Conservation (phyloP, 2,888 invertebrate genomes). For the Agrotis segetum region DNA sequence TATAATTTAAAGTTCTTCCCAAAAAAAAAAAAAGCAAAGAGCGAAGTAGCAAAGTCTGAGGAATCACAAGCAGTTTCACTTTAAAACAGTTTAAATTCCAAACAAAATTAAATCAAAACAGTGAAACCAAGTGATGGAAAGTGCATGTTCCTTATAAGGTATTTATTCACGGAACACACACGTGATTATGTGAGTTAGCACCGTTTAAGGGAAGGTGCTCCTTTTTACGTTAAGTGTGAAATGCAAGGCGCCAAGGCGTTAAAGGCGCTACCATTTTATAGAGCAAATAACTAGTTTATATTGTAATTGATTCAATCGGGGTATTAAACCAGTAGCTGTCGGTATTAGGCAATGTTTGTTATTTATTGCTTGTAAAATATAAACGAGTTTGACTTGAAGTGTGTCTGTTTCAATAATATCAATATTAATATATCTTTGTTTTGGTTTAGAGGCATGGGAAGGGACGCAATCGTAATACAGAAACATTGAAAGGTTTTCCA, state of each 20-base stretch:
- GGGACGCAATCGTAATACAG: too few relatives aligned
- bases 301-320: constrained; percentile 27
- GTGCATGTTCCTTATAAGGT: constrained; percentile 36
- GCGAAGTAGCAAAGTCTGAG: neutral
- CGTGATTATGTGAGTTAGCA: constrained; percentile 35
- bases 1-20: too few relatives aligned
- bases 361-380: constrained; percentile 41
- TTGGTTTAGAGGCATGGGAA: neutral
- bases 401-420: constrained; percentile 1
- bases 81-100: neutral
- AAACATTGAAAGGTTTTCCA: too few relatives aligned
- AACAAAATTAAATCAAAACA: constrained; percentile 20
- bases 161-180: constrained; percentile 33
- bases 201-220: constrained; percentile 44
- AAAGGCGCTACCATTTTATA: constrained; percentile 33
- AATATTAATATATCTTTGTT: neutral
- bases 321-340: constrained; percentile 34
- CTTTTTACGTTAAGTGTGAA: constrained; percentile 34
- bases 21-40: neutral
- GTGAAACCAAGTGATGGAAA: constrained; percentile 22
- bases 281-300: constrained; percentile 37
- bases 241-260: constrained; percentile 39
- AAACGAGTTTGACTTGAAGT: constrained; percentile 10
- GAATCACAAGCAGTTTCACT: constrained; percentile 1
- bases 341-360: constrained; percentile 28